Conservation (phyloP, 2,888 invertebrate genomes). For the Phortica magna region DNA sequence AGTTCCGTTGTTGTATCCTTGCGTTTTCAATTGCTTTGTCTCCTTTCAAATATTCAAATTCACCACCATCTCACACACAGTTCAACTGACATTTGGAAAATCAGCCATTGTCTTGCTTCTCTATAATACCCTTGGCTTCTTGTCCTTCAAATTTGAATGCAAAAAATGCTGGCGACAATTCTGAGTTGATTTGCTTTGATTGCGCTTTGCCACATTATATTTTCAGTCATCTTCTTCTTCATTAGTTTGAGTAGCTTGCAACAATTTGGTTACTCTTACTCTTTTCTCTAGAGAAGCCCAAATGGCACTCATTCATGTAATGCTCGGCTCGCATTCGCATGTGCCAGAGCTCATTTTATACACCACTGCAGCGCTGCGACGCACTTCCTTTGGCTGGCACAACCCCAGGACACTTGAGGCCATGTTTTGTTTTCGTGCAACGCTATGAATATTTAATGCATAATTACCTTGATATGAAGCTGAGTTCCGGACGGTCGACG, state of each 20-base stretch:
- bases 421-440: slow-evolving; percentile 46
- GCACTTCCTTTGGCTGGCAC: background rate
- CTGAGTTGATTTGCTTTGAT: background rate
- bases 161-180: background rate
- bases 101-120: background rate
- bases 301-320: too few relatives aligned
- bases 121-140: background rate
- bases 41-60: slow-evolving; percentile 25
- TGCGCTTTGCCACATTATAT: background rate
- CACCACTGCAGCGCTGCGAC: background rate
- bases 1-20: slow-evolving; percentile 26
- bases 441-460: slow-evolving; percentile 70
- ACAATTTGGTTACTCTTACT: too few relatives aligned
- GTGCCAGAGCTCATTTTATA: background rate
- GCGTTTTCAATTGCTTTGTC: background rate
- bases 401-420: background rate
- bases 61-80: slow-evolving; percentile 46
- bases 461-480: slow-evolving; percentile 70
- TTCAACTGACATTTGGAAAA: slow-evolving; percentile 13
- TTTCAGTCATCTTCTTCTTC: too few relatives aligned
- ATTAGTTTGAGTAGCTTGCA: too few relatives aligned
- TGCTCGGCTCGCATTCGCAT: too few relatives aligned
- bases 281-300: too few relatives aligned
- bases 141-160: background rate
- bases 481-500: slow-evolving; percentile 63